These are phyloP conservation scores for Chamaetylas fuelleborni DNA, from an alignment of 2,113 vertebrate genomes.

Conservation along the genomic window DNA sequence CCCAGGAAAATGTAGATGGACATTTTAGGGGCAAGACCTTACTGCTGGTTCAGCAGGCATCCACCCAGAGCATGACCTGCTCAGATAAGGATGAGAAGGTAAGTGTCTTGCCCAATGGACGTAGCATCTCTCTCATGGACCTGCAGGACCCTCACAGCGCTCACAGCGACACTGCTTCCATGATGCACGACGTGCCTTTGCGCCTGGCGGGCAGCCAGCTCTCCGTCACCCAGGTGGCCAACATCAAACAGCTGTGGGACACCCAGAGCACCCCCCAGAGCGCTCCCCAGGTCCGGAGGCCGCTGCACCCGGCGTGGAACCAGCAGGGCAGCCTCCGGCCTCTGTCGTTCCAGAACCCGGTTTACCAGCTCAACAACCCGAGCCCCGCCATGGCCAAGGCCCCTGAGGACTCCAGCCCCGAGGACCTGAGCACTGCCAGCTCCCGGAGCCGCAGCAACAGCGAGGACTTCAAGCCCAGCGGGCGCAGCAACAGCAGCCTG, in stretches of 20 bases:
- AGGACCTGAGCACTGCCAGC: slow-evolving; percentile 91
- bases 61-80: slow-evolving; percentile 81
- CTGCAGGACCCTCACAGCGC: slow-evolving; percentile 82
- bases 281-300: slow-evolving; percentile 87
- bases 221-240: slow-evolving; percentile 78
- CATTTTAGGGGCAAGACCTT: slow-evolving; percentile 79
- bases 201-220: slow-evolving; percentile 85
- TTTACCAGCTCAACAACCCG: slow-evolving; percentile 91
- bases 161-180: slow-evolving; percentile 51
- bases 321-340: slow-evolving; percentile 90
- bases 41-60: slow-evolving; percentile 80
- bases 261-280: slow-evolving; percentile 84
- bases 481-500: slow-evolving; percentile 86
- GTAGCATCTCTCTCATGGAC: slow-evolving; percentile 93
- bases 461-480: slow-evolving; percentile 82
- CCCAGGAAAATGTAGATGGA: slow-evolving; percentile 76
- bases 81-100: slow-evolving; percentile 85
- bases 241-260: slow-evolving; percentile 79
- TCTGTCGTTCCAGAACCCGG: slow-evolving; percentile 93
- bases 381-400: slow-evolving; percentile 69
- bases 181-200: slow-evolving; percentile 78
- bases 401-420: slow-evolving; percentile 87
- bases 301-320: slow-evolving; percentile 81
- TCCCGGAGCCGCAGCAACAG: slow-evolving; percentile 87
- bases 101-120: slow-evolving; percentile 78